Percentiles rank a stretch among this genome's conserved stretches.
Evolutionary conservation across 2,113 vertebrate genomes (phyloP).

Genomic region (Dermatemys mawii): DNA sequence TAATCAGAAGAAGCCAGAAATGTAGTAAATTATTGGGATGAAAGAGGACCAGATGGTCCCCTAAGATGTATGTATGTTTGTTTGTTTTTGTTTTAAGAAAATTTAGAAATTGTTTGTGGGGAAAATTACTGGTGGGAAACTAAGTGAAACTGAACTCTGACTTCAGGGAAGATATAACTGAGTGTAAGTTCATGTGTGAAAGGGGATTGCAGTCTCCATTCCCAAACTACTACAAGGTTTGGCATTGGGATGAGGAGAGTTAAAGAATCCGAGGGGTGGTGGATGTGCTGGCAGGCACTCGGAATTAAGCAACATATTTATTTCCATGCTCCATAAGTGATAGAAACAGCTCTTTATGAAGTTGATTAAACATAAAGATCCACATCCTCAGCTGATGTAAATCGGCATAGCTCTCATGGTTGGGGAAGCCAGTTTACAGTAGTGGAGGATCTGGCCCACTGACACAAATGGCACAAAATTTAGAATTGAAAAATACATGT

Average conservation of each 20-base stretch:
- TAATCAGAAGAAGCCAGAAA: conserved; percentile 11
- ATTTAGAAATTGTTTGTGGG: not conserved
- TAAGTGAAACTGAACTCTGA: not conserved
- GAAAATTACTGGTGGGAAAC: not conserved
- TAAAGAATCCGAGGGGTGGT: not conserved
- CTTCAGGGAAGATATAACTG: not conserved
- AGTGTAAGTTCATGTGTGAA: not conserved
- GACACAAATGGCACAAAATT: not conserved
- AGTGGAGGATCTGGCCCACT: not conserved
- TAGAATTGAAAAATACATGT: too few species aligned
- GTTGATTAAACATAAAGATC: not conserved
- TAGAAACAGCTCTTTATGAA: not conserved
- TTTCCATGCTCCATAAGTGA: not conserved
- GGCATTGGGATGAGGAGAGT: not conserved
- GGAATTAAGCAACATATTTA: not conserved
- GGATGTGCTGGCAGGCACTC: not conserved
- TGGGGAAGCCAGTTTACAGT: not conserved
- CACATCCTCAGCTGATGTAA: not conserved
- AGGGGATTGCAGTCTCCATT: not conserved
- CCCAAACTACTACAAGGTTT: not conserved
- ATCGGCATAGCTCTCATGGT: not conserved
- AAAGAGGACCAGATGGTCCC: not conserved
- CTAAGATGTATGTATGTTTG: not conserved
- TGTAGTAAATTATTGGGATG: not conserved
- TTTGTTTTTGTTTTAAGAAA: too few species aligned